Evolutionary conservation across 92 coral and sea anemone species (phyloP), one percentile per base, ranked within the genome.

Genomic region (Bergia puertoricense): DNA sequence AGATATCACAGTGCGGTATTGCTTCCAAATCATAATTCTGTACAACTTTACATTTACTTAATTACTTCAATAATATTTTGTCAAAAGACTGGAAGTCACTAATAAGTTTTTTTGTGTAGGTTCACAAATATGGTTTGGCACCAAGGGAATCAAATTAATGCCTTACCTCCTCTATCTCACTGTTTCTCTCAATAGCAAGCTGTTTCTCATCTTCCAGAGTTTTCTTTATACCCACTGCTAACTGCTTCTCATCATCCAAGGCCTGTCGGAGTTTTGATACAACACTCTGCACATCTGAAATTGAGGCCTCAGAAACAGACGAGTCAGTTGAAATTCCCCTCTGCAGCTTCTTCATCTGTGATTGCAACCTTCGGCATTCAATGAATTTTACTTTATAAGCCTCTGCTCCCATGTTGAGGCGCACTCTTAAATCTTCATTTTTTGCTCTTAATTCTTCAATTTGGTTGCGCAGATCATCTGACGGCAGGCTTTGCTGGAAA

Each of bases 401-500:
- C 74, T 97, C 99, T 0, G 98, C 99, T 51, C 99, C 99, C 99
- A 97, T 97, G 86, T 94, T 95, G 41, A 97, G 92, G 37, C 99
- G 97, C 4, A 93, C 94, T 4, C 99, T 93, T 54, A 97, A 91
- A 88, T 97, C 99, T 85, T 97, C 98, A 88, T 95, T 95, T 83
- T 90, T 89, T 14, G 98, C 98, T 50, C 98, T 91, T 90, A 97
- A 85, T 76, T 95, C 96, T 81, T 94, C 99, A 45, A 97, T 91
- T 85, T 97, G 97, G 81, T 92, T 94, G 18, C 98, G 92, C 80
- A 97, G 80, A 85, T 97, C 98, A 77, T 91, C 94, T 5, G 91
- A 92, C 51, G 99, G 85, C 56, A 97, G 77, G 66, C 73, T 90
- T 16, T 94, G 93, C 80, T 97, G 99, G 57, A 95, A 80, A 46